Percentiles rank a stretch among this genome's conserved stretches.
Evolutionary conservation across 2,888 invertebrate species (phyloP).

Genomic region (Calameuta pallipes): DNA sequence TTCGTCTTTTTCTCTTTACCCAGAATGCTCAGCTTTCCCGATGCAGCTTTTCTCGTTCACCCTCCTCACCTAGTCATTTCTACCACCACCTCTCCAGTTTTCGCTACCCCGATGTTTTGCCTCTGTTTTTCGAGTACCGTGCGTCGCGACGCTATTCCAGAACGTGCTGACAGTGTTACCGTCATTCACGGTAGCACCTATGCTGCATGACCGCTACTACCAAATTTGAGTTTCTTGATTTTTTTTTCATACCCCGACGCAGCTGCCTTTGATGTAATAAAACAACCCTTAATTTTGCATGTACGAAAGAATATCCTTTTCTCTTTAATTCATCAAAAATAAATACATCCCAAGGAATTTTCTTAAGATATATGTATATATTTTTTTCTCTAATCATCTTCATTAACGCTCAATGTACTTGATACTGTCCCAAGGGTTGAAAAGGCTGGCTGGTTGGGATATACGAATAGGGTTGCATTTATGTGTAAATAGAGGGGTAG

Average conservation of each 20-base stretch:
- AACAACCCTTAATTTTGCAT: background rate
- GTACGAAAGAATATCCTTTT: too few species aligned
- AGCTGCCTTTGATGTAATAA: background rate
- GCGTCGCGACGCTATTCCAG: background rate
- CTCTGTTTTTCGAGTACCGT: background rate
- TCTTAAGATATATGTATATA: background rate
- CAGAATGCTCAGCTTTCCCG: conserved; percentile 43
- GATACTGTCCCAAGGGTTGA: background rate
- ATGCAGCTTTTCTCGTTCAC: conserved; percentile 40
- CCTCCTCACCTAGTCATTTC: conserved; percentile 29
- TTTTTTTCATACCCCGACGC: background rate
- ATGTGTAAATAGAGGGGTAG: conserved; percentile 23
- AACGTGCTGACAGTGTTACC: background rate
- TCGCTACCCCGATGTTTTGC: conserved; percentile 33
- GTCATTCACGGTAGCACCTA: background rate
- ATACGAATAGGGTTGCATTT: background rate
- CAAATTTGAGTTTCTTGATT: background rate
- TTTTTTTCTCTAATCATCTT: background rate
- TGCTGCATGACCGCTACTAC: background rate
- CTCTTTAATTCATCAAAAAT: too few species aligned
- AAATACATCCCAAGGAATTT: background rate
- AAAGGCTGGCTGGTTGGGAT: background rate
- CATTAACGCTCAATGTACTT: background rate
- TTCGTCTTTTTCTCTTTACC: conserved; percentile 23
- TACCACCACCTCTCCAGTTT: conserved; percentile 32